Evolutionary conservation across 2,888 invertebrate genomes (phyloP).

Genomic region (Scaptomyza flava): DNA sequence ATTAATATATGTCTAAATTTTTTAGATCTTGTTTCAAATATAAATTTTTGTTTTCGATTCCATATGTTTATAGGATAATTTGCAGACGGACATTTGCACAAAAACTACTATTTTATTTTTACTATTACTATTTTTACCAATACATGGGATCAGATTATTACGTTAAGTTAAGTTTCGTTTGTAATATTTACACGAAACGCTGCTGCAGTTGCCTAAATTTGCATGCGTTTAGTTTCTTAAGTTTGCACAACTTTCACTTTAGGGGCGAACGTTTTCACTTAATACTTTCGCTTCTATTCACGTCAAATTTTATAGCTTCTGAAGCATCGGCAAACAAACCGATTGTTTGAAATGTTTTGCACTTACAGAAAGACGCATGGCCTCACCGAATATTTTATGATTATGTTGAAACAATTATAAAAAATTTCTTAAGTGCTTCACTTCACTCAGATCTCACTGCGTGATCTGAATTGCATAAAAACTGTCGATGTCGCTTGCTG

Average conservation of each 20-base stretch:
- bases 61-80: no score
- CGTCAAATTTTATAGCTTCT: not conserved
- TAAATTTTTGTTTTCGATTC: no score
- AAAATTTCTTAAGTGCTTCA: constrained; percentile 13
- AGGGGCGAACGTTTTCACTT: constrained; percentile 63
- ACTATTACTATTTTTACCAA: no score
- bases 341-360: constrained; percentile 15
- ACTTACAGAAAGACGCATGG: constrained; percentile 67
- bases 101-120: no score
- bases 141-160: no score
- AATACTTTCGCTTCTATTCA: constrained; percentile 65
- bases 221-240: constrained; percentile 45
- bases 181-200: no score
- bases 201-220: constrained; percentile 27
- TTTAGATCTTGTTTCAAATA: no score
- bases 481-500: constrained; percentile 44
- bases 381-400: constrained; percentile 4
- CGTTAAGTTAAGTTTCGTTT: not conserved
- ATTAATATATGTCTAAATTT: no score
- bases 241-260: constrained; percentile 65
- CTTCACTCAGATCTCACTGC: constrained; percentile 36
- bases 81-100: no score
- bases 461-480: constrained; percentile 55
- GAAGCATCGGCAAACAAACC: not conserved
- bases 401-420: constrained; percentile 27